Conservation (phyloP, 2,797 vertebrate genomes). For the Anniella stebbinsi region DNA sequence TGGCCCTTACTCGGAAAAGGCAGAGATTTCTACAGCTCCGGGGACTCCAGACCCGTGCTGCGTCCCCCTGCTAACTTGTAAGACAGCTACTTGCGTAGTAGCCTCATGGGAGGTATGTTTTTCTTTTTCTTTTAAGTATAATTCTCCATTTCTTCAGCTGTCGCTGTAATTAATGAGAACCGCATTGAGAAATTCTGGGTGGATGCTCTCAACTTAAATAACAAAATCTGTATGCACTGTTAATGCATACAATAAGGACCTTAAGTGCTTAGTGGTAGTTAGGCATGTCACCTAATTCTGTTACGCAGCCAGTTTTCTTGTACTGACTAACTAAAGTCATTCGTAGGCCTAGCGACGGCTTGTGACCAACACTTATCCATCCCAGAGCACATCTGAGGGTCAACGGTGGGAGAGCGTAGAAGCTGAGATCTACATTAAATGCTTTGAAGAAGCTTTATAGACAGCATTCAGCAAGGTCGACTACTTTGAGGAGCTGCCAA, state of each 20-base stretch:
- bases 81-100: constrained; percentile 76
- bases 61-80: constrained; percentile 78
- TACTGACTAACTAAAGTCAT: not conserved
- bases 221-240: not conserved
- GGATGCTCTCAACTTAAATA: not conserved
- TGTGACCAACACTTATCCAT: not conserved
- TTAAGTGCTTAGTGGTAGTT: rapidly evolving
- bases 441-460: not conserved
- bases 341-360: not conserved
- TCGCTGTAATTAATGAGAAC: not conserved
- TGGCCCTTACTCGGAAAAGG: constrained; percentile 77
- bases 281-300: not conserved
- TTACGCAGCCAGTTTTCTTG: not conserved
- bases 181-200: not conserved
- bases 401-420: not conserved
- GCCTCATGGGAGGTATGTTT: constrained; percentile 81
- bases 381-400: not conserved
- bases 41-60: constrained; percentile 81
- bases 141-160: not conserved
- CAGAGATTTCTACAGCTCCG: constrained; percentile 78
- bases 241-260: not conserved
- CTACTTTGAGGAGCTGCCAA: not conserved
- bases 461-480: not conserved
- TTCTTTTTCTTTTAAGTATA: not conserved
- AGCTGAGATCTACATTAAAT: not conserved